These are phyloP conservation scores for Cynoglossus semilaevis DNA, from an alignment of 2,113 vertebrate species.

Conservation along the genomic window DNA sequence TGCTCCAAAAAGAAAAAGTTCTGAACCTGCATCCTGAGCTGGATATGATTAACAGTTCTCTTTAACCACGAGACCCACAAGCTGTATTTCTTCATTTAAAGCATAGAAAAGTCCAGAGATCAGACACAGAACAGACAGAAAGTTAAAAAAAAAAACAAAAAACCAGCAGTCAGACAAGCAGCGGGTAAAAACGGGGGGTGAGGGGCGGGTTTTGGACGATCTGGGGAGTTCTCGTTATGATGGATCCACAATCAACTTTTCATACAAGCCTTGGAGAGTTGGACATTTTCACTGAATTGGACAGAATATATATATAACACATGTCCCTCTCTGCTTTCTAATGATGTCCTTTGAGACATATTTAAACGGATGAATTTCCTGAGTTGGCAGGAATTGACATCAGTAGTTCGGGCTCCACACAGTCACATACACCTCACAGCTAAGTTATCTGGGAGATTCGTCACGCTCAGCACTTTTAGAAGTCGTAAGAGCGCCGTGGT, in stretches of 20 bases:
- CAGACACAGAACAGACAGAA: conserved; percentile 26
- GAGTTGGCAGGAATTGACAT: too few species aligned
- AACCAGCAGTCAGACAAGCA: neutral
- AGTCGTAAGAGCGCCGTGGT: too few species aligned
- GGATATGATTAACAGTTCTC: conserved; percentile 16
- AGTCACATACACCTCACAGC: too few species aligned
- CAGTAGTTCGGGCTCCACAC: too few species aligned
- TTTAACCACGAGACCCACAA: conserved; percentile 70
- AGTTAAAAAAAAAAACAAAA: conserved; percentile 3
- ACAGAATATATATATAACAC: neutral
- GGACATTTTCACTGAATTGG: neutral
- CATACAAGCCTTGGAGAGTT: neutral
- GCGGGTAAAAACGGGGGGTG: neutral
- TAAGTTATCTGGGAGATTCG: too few species aligned
- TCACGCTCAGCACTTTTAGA: too few species aligned
- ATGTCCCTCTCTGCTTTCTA: neutral
- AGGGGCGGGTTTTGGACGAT: neutral
- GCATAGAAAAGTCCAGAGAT: conserved; percentile 27
- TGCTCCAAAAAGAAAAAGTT: conserved; percentile 7
- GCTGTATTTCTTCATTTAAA: conserved; percentile 70
- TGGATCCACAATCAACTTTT: neutral
- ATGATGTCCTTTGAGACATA: too few species aligned
- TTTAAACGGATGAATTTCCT: too few species aligned
- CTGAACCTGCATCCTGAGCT: conserved; percentile 13
- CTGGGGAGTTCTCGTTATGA: neutral